These are phyloP conservation scores for Anoplius nigerrimus DNA, from an alignment of 2,888 invertebrate genomes.

Conservation along the genomic window DNA sequence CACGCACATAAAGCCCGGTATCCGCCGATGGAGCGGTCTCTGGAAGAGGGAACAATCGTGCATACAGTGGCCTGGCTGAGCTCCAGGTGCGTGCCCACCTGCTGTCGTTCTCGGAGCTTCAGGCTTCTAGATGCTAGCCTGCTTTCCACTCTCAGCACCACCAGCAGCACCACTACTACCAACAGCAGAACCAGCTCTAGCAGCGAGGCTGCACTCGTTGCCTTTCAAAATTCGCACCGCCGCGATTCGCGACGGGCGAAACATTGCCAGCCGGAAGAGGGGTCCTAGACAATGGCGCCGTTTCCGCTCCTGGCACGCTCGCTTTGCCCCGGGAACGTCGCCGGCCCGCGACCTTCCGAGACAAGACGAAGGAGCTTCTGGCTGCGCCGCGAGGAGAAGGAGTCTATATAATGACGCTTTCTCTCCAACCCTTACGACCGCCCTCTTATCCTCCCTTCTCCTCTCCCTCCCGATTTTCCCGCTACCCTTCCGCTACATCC, in stretches of 20 bases:
- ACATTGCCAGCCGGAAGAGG: conserved; percentile 64
- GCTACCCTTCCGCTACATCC: too few relatives aligned
- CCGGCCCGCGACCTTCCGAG: conserved; percentile 2
- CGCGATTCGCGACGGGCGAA: conserved; percentile 63
- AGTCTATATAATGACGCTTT: conserved; percentile 8
- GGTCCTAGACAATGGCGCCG: conserved; percentile 57
- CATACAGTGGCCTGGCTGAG: conserved; percentile 22
- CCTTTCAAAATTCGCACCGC: conserved; percentile 54
- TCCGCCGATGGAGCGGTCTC: conserved; percentile 27
- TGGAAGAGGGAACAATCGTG: conserved; percentile 46
- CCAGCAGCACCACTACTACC: too few relatives aligned
- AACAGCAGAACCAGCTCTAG: too few relatives aligned
- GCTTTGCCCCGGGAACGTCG: conserved; percentile 31
- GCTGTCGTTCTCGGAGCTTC: conserved; percentile 46
- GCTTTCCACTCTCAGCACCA: too few relatives aligned
- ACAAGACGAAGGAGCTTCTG: neutral
- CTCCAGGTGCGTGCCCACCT: conserved; percentile 69
- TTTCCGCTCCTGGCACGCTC: conserved; percentile 43
- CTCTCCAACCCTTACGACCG: neutral
- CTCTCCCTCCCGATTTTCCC: too few relatives aligned
- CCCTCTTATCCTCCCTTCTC: too few relatives aligned
- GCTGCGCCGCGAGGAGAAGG: neutral
- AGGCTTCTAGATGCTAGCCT: conserved; percentile 1
- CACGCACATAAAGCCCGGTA: conserved; percentile 15
- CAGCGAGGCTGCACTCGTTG: neutral